These are phyloP conservation scores for Standfussiana lucernea DNA, from an alignment of 2,888 invertebrate genomes.

Conservation along the genomic window DNA sequence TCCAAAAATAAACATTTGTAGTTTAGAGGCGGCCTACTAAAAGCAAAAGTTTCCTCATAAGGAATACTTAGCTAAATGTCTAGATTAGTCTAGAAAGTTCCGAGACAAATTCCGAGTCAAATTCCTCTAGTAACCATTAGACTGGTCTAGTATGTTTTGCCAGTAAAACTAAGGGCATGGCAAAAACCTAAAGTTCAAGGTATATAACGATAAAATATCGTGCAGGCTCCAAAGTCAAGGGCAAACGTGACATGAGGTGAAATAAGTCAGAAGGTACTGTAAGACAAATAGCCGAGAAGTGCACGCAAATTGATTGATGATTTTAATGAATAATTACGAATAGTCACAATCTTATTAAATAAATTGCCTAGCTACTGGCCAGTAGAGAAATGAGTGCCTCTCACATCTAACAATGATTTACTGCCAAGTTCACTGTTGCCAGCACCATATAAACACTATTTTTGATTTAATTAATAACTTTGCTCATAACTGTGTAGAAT, in stretches of 20 bases:
- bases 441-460: too few species aligned
- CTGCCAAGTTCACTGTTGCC: too few species aligned
- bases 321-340: too few species aligned
- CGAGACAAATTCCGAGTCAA: too few species aligned
- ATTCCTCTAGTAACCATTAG: neutral
- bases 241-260: slow-evolving; percentile 14
- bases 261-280: slow-evolving; percentile 20
- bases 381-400: too few species aligned
- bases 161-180: slow-evolving; percentile 30
- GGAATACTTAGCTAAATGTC: neutral
- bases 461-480: too few species aligned
- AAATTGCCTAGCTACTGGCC: too few species aligned
- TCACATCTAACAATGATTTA: too few species aligned
- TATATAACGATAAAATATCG: slow-evolving; percentile 9
- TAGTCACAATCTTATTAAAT: too few species aligned
- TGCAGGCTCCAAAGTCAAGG: slow-evolving; percentile 34
- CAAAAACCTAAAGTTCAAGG: slow-evolving; percentile 37
- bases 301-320: slow-evolving; percentile 29
- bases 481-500: too few species aligned
- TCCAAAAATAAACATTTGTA: neutral
- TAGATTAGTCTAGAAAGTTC: slow-evolving; percentile 8
- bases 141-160: slow-evolving; percentile 6
- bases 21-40: neutral
- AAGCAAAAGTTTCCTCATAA: neutral
- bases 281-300: slow-evolving; percentile 9